Conservation (phyloP, 1,140 invertebrate genomes). For the Paraescarpia echinospica region DNA sequence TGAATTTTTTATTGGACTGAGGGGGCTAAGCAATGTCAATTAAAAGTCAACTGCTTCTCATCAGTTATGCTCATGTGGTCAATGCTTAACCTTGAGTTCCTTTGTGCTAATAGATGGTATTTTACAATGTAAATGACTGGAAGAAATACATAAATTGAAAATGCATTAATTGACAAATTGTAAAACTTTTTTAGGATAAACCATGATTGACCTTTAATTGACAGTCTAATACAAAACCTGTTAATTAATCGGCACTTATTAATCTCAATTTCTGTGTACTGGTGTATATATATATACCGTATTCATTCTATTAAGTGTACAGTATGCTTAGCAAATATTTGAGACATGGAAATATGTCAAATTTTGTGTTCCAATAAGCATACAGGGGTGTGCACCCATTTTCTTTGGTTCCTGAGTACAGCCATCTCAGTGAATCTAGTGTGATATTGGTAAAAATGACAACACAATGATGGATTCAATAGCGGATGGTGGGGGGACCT, state of each 20-base stretch:
- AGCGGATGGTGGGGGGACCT: too few species aligned
- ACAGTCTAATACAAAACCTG: not conserved
- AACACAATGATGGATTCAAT: too few species aligned
- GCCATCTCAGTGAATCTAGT: too few species aligned
- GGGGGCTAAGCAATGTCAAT: not conserved
- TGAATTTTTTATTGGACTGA: too few species aligned
- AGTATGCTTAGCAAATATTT: too few species aligned
- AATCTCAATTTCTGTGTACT: not conserved
- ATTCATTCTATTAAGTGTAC: not conserved
- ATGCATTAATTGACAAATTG: not conserved
- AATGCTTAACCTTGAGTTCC: not conserved
- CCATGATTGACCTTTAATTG: not conserved
- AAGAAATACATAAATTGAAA: not conserved
- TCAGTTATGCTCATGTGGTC: not conserved
- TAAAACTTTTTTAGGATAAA: not conserved
- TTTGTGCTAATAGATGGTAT: not conserved
- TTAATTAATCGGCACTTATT: too few species aligned
- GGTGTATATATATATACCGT: not conserved
- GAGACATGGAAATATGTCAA: too few species aligned
- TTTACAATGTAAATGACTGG: not conserved
- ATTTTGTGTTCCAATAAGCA: too few species aligned
- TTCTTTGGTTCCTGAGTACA: too few species aligned
- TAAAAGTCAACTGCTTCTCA: not conserved
- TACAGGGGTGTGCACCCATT: too few species aligned
- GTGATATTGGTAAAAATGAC: too few species aligned